These are phyloP conservation scores for Nothocercus julius DNA, from an alignment of 2,113 vertebrate species.

Conservation along the genomic window DNA sequence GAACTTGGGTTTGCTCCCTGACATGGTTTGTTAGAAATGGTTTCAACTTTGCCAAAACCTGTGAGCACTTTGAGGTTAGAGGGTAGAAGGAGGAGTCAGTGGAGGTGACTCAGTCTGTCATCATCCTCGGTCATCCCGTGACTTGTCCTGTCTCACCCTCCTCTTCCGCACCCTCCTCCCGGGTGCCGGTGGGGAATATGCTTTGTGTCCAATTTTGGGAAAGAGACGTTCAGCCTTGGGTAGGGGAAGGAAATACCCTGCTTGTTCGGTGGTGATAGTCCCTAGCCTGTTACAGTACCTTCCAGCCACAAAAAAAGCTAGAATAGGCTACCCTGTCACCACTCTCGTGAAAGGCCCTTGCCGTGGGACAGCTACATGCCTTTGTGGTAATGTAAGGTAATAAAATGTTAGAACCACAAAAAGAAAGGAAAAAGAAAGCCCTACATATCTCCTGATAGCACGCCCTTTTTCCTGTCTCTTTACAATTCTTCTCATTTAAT, in stretches of 20 bases:
- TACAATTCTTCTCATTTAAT: neutral
- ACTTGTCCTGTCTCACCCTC: neutral
- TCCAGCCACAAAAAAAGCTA: neutral
- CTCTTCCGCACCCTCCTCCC: neutral
- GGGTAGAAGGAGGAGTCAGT: neutral
- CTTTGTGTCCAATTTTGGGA: neutral
- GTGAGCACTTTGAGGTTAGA: neutral
- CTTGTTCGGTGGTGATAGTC: neutral
- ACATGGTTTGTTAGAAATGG: neutral
- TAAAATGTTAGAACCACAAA: neutral
- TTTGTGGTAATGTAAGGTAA: neutral
- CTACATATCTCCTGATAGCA: neutral
- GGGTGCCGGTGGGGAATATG: neutral
- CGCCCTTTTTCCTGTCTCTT: neutral
- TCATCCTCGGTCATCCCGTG: neutral
- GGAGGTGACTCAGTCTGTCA: neutral
- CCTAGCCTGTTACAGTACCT: neutral
- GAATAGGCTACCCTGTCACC: neutral
- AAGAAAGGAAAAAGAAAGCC: neutral
- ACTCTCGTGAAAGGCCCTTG: neutral
- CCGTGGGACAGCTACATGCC: neutral
- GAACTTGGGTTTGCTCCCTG: neutral
- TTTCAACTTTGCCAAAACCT: neutral
- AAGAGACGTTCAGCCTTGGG: neutral
- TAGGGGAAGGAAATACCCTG: fast-evolving